Evolutionary conservation across 2,888 invertebrate genomes (phyloP).

Genomic region (Thymelicus lineola): DNA sequence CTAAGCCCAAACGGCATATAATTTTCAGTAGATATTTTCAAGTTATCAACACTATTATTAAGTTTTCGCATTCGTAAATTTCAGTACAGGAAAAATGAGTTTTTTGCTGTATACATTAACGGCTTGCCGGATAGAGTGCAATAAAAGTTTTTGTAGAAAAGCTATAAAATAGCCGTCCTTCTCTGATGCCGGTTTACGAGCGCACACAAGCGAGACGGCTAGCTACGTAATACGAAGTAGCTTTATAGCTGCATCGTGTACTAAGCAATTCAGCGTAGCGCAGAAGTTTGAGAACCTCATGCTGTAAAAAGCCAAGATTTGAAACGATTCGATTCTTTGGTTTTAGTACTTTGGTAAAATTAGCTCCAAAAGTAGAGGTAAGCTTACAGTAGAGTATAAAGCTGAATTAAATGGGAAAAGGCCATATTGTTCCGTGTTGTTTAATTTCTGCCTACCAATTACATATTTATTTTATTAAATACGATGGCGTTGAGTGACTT

Average conservation of each 20-base stretch:
- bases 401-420: too few relatives aligned
- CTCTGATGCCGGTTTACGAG: conserved; percentile 70
- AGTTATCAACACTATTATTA: neutral
- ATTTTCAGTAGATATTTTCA: neutral
- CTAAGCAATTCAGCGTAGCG: conserved; percentile 22
- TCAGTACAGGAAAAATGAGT: conserved; percentile 13
- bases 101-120: conserved; percentile 43
- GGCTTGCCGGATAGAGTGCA: conserved; percentile 47
- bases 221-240: conserved; percentile 35
- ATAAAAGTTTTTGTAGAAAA: conserved; percentile 78
- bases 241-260: conserved; percentile 26
- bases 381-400: too few relatives aligned
- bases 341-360: too few relatives aligned
- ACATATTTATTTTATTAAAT: too few relatives aligned
- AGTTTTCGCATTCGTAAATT: neutral
- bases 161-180: conserved; percentile 57
- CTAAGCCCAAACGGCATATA: too few relatives aligned
- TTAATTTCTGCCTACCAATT: too few relatives aligned
- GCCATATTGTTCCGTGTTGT: too few relatives aligned
- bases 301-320: neutral
- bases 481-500: too few relatives aligned
- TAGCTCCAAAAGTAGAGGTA: too few relatives aligned
- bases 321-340: neutral
- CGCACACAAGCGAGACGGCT: conserved; percentile 76
- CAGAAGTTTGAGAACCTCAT: conserved; percentile 2